Base-by-base conservation (phyloP, 1,140 invertebrate genomes). In the Protaetia brevitarsis region DNA sequence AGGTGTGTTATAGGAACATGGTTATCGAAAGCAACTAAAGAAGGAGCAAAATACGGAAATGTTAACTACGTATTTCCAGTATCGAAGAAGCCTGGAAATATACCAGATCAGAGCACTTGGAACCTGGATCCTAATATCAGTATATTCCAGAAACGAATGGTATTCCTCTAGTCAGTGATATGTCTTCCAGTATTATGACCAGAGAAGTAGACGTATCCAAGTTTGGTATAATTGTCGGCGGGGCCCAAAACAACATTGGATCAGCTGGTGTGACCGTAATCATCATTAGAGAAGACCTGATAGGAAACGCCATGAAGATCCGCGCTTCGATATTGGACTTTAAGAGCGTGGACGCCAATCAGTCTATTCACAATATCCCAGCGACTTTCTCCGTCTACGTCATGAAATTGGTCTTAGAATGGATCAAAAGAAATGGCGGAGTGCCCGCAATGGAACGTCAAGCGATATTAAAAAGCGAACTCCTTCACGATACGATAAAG, bases 171-270 rank as follows among this genome's bases (percentile, higher is more conserved):
- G 94, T 98, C 2, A 89, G 88, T 69, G 97, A 99, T 79, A 98
- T 99, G 94, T 99, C 96, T 0, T 99, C 96, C 0, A 98, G 98
- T 81, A 92, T 98, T 71, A 86, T 98, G 71, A n/a, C n/a, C n/a
- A n/a, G n/a, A n/a, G n/a, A n/a, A n/a, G n/a, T n/a, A n/a, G n/a
- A n/a, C n/a, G n/a, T 99, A 62, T 89, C 89, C 2, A 76, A 96
- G 92, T 98, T 92, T 83, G 96, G 94, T 51, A 78, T 96, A 0
- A 95, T 99, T 71, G 96, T 94, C 81, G 97, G 92, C 69, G 96
- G 96, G 31, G 95, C 96, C 2, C 97, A 99, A 79, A 99, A 99
- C 79, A 99, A 99, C 79, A 90, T 98, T 68, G 97, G 97, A 10
- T 93, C 94, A 61, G 87, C 96, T 23, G 97, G 97, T 21, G 88